Evolutionary conservation across 2,113 vertebrate species (phyloP).

Genomic region (Neofelis nebulosa): DNA sequence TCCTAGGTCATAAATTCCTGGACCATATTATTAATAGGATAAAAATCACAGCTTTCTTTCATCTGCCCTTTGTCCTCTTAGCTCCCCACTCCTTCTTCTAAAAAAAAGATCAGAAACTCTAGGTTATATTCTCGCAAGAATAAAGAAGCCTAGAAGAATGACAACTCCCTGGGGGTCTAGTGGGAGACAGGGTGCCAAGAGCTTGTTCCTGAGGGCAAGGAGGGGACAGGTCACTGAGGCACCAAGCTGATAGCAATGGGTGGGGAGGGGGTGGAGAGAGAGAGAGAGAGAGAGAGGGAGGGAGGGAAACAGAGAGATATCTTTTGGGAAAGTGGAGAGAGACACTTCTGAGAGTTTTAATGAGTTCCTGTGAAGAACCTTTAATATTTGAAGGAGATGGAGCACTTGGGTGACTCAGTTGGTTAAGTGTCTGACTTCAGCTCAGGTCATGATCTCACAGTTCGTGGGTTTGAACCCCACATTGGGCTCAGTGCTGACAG

Average conservation of each 20-base stretch:
- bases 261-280: neutral
- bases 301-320: neutral
- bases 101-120: neutral
- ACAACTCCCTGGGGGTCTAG: neutral
- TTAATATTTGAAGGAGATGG: constrained; percentile 35
- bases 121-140: neutral
- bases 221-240: neutral
- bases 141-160: neutral
- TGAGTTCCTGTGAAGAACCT: neutral
- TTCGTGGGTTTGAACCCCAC: too few species aligned
- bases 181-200: neutral
- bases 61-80: neutral
- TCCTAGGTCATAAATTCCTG: neutral
- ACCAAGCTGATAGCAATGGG: neutral
- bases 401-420: too few species aligned
- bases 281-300: neutral
- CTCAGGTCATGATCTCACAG: too few species aligned
- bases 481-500: too few species aligned
- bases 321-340: neutral
- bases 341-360: neutral
- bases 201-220: neutral
- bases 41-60: neutral
- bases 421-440: too few species aligned
- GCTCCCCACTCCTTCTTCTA: neutral
- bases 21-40: neutral